Conservation (phyloP, 2,797 vertebrate species). For the Aeoliscus strigatus region DNA sequence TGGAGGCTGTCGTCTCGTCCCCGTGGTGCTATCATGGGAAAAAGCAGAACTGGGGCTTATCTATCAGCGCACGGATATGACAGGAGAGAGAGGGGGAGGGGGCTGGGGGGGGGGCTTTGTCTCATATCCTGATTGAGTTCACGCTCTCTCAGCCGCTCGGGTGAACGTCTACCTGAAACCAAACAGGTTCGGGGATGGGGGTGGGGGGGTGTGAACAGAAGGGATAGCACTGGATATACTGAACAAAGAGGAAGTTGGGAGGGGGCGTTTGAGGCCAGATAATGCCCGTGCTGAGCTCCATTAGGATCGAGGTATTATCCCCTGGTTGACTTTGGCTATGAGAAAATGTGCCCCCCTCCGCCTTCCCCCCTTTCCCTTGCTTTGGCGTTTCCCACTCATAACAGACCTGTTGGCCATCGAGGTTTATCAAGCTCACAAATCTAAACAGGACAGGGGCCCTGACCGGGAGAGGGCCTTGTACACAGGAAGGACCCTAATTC, state of each 20-base stretch:
- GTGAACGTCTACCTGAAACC: slow-evolving; percentile 60
- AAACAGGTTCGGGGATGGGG: slow-evolving; percentile 38
- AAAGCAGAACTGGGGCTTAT: slow-evolving; percentile 51
- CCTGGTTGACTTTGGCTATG: slow-evolving; percentile 73
- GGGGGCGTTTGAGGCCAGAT: slow-evolving; percentile 61
- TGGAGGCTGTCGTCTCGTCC: slow-evolving; percentile 28
- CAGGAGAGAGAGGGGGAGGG: slow-evolving; percentile 51
- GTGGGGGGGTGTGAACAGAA: background rate
- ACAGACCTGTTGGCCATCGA: slow-evolving; percentile 76
- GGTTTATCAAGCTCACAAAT: slow-evolving; percentile 76
- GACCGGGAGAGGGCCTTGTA: slow-evolving; percentile 61
- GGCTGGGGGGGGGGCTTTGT: slow-evolving; percentile 41
- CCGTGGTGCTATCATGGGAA: slow-evolving; percentile 52
- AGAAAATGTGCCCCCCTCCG: slow-evolving; percentile 62
- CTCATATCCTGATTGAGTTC: slow-evolving; percentile 46
- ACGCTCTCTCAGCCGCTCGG: slow-evolving; percentile 22
- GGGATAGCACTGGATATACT: slow-evolving; percentile 56
- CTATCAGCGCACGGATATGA: slow-evolving; percentile 43
- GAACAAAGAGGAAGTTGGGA: slow-evolving; percentile 68
- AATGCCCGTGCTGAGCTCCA: slow-evolving; percentile 72
- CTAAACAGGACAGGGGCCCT: slow-evolving; percentile 74
- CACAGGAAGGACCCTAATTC: slow-evolving; percentile 75
- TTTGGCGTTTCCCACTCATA: slow-evolving; percentile 73
- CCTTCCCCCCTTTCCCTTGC: slow-evolving; percentile 30
- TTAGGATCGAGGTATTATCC: slow-evolving; percentile 75